These are phyloP conservation scores for Lepidurus couesii DNA, from an alignment of 1,140 invertebrate species.

Conservation along the genomic window DNA sequence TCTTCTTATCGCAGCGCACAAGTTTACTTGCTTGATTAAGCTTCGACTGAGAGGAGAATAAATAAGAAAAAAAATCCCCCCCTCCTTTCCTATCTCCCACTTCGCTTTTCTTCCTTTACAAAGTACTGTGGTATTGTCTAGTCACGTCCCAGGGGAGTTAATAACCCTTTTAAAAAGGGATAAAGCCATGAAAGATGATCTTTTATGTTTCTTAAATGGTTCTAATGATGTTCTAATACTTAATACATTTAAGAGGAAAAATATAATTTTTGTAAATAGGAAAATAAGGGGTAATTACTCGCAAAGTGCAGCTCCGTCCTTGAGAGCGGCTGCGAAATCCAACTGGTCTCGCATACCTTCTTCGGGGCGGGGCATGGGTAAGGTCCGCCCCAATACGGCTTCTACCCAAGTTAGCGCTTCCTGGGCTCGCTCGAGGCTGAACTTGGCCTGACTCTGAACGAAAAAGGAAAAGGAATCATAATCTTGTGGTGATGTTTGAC, in stretches of 20 bases:
- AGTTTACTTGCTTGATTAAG: background rate
- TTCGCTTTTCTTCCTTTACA: too few species aligned
- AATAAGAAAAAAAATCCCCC: background rate
- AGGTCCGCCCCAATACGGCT: conserved; percentile 44
- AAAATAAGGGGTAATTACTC: conserved; percentile 44
- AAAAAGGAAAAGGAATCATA: conserved; percentile 31
- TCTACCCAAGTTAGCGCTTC: conserved; percentile 50
- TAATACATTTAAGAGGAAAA: too few species aligned
- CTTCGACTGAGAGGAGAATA: background rate
- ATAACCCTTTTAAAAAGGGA: too few species aligned
- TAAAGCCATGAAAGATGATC: too few species aligned
- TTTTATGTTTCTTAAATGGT: too few species aligned
- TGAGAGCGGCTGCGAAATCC: conserved; percentile 49
- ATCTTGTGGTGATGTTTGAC: conserved; percentile 20
- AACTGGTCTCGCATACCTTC: conserved; percentile 46
- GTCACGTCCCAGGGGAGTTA: too few species aligned
- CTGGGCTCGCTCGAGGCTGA: conserved; percentile 49
- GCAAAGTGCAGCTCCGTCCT: conserved; percentile 51
- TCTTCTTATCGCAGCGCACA: background rate
- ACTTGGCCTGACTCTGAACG: conserved; percentile 52
- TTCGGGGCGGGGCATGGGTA: conserved; percentile 43
- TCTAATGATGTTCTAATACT: too few species aligned
- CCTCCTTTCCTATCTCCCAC: background rate
- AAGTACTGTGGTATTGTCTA: too few species aligned
- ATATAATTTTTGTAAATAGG: too few species aligned